Base-by-base conservation (phyloP, 2,888 invertebrate species). In the Scaptomyza polygonia region DNA sequence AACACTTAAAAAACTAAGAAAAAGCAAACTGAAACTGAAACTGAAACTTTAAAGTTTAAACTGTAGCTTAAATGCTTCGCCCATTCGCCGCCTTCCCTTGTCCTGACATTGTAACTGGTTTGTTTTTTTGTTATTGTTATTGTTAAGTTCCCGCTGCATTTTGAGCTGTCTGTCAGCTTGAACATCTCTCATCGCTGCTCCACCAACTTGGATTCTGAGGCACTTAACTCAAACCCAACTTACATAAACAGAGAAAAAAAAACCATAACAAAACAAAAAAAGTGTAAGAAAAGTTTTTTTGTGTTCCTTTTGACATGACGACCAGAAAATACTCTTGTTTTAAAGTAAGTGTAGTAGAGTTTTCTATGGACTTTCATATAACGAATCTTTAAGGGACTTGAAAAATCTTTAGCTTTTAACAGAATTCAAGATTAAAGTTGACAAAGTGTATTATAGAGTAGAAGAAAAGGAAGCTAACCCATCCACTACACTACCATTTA, bases 121-220 rank as follows among this genome's bases (percentile, higher is more conserved):
- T 74, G 43, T 54, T 25, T 45, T 47, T 12, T 18, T 57, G 53
- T 36, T 51, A 21, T 25, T 25, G 8, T 51, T 44, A 6, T 42
- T 58, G 36, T 27, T 64, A 32, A 59, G 58, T 58, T 59, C 47
- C 59, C 59, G 59, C 67, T 78, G 77, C 77, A 78, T 65, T 75
- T 78, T 55, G 76, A 76, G 32, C 57, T 76, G 79, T 61, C 57
- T 76, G 79, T 61, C 83, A 45, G 48, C 67, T 47, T 51, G 30
- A 47, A 32, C 48, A 48, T 48, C 16, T 8, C 64, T 25, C 25
- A 25, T 5, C 25, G 48, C 52, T 65, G 48, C 52, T 65, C 32
- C 16, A 29, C 39, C 16, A 16, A 16, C 27, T 43, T 55, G 66
- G 64, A 67, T 82, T 82, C 79, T 79, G 70, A 67, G 62, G 30